Base-by-base conservation (phyloP, 2,888 invertebrate species). In the Hypolimnas misippus region DNA sequence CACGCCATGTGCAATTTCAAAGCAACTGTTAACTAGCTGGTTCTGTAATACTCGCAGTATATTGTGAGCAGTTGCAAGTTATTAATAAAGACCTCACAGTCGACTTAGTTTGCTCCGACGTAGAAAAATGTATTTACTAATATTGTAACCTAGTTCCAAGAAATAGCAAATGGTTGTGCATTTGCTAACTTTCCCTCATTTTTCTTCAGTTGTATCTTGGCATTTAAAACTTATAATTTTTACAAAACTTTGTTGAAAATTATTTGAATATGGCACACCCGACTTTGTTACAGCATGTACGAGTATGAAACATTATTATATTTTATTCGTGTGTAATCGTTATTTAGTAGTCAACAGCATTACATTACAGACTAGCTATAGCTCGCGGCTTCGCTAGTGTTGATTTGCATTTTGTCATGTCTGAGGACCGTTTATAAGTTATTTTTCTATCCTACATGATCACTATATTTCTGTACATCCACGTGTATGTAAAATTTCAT, bases 1-100 rank as follows among this genome's bases (percentile, higher is more conserved):
- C 82, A 76, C 79, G 81, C 78, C 44, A 29, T 57, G 51, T 58
- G 63, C 57, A 66, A 67, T 67, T 68, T 65, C 63, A 65, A 57
- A 65, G 59, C 57, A 57, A 64, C 58, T 55, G 65, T 57, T 62
- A 64, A 67, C 58, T 50, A 62, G 61, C 31, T 35, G 7, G 52
- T 29, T 53, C 55, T 42, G 53, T 62, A 62, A 58, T 65, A 58
- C 49, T 62, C 49, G 53, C 33, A 33, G 40, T 50, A 53, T 54
- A 61, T 54, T 57, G 65, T 57, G 55, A 54, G 50, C 42, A 49
- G 29, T 59, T 44, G 33, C 46, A 31, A 42, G 51, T 58, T 55
- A 58, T 58, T 56, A 62, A 56, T 57, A 62, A 62, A 62, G 53
- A 54, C 53, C 35, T 35, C 29, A 19, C 53, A 60, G 59, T 54